Evolutionary conservation across 2,797 vertebrate species (phyloP), one percentile per base, ranked within the genome.

Genomic region (Lithobates pipiens): DNA sequence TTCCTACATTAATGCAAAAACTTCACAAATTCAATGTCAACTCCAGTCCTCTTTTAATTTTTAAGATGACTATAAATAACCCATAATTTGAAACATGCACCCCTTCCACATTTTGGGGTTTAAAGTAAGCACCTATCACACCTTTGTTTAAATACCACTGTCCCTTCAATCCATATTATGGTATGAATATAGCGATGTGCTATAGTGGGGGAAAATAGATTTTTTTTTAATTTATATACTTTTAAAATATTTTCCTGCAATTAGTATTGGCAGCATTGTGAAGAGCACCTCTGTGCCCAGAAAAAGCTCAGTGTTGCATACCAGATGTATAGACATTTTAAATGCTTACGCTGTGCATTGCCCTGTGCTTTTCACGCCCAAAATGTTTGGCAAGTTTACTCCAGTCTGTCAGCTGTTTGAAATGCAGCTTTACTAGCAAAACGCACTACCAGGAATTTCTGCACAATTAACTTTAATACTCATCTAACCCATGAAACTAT

Each of bases 391-490:
- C 39, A 69, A 69, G 36, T 79, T 18, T 46, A 27, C 6, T 32
- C 21, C 65, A 68, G 65, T 50, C 65, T 79, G 77, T 68, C 65
- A 79, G n/a, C 65, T 46, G 39, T 10, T 44, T 67, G 11, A 68
- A 67, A 68, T 27, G 36, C 32, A 67, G 36, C n/a, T 65, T 81
- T 71, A 70, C 42, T 80, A 68, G 68, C 79, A 80, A 34, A 80
- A 54, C 34, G 3, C 16, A 36, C 13, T 39, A 32, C 23, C 34
- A 27, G 50, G 34, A 63, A 63, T 27, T 39, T 54, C 21, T 54
- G 39, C 65, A 70, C 77, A 69, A 80, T 69, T 80, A 80, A 70
- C 46, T 81, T 50, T 46, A 73, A 21, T 5, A 57, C 18, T 34
- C n/a, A 34, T 25, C 39, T 50, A 23, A 34, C 63, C 77, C 34